phyloP scores from a whole-genome alignment of 2,797 vertebrate genomes.

The Pogoniulus pusillus region DNA sequence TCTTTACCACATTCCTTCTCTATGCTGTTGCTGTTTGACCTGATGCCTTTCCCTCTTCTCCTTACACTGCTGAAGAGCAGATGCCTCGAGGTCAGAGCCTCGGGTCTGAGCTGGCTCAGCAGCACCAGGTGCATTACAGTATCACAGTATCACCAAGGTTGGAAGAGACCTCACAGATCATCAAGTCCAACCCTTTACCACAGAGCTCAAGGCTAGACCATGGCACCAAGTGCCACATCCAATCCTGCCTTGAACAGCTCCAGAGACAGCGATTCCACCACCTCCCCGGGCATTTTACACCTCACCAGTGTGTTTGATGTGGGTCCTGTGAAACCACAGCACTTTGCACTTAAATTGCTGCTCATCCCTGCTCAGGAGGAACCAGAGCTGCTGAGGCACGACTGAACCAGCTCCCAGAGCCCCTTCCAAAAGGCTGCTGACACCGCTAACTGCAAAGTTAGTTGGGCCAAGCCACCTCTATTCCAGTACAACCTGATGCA shows the following conservation, averaged over 20 bases:
- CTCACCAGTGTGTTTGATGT: background rate
- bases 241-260: too few relatives aligned
- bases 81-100: background rate
- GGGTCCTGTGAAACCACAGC: background rate
- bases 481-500: background rate
- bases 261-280: too few relatives aligned
- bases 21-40: background rate
- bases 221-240: too few relatives aligned
- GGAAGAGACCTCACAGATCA: too few relatives aligned
- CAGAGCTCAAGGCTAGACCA: too few relatives aligned
- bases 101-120: background rate
- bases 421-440: background rate
- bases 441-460: background rate
- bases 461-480: background rate
- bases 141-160: too few relatives aligned
- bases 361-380: background rate
- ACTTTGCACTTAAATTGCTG: background rate
- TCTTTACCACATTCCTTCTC: background rate
- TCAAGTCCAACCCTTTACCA: too few relatives aligned
- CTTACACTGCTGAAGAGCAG: background rate
- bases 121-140: background rate
- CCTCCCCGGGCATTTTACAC: too few relatives aligned
- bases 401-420: background rate
- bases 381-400: background rate
- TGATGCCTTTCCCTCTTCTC: background rate